A percentile compares a stretch with the other conserved stretches of the same genome.
These are phyloP conservation scores for Drosophila sp. DNA, from an alignment of 1,140 invertebrate species.

Conservation along the genomic window DNA sequence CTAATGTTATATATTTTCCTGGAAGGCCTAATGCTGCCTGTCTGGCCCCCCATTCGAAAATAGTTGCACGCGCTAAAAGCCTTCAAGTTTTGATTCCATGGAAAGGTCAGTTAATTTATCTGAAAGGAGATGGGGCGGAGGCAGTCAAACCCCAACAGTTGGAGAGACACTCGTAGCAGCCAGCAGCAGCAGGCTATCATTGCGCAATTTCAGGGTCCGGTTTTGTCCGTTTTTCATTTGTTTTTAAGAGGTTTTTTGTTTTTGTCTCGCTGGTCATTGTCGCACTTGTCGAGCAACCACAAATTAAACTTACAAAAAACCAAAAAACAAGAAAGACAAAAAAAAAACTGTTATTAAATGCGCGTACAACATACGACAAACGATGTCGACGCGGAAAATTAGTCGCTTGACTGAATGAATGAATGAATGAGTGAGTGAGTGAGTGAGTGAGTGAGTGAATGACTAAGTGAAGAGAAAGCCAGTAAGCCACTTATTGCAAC, in stretches of 20 bases:
- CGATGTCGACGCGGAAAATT: conserved; percentile 74
- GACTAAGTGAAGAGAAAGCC: conserved; percentile 67
- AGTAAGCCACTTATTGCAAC: conserved; percentile 62
- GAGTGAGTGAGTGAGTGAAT: conserved; percentile 34
- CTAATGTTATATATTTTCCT: conserved; percentile 9
- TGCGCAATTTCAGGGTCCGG: conserved; percentile 46
- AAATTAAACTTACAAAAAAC: conserved; percentile 49
- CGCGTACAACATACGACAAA: conserved; percentile 69
- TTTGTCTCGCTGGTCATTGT: conserved; percentile 14
- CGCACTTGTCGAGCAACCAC: conserved; percentile 51
- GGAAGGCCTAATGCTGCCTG: neutral
- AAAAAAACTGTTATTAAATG: conserved; percentile 70
- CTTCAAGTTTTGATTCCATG: conserved; percentile 14
- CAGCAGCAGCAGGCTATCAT: conserved; percentile 37
- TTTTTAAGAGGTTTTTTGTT: conserved; percentile 7
- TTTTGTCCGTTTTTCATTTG: conserved; percentile 36
- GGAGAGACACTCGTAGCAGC: conserved; percentile 15
- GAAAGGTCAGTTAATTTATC: conserved; percentile 21
- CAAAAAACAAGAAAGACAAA: neutral
- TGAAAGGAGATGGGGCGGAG: neutral
- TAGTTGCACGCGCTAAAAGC: conserved; percentile 21
- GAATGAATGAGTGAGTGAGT: conserved; percentile 50
- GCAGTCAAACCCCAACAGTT: conserved; percentile 20
- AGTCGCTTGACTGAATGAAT: conserved; percentile 47
- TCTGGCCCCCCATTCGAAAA: neutral